Conservation (phyloP, 2,797 vertebrate species). For the Eptatretus atami region DNA sequence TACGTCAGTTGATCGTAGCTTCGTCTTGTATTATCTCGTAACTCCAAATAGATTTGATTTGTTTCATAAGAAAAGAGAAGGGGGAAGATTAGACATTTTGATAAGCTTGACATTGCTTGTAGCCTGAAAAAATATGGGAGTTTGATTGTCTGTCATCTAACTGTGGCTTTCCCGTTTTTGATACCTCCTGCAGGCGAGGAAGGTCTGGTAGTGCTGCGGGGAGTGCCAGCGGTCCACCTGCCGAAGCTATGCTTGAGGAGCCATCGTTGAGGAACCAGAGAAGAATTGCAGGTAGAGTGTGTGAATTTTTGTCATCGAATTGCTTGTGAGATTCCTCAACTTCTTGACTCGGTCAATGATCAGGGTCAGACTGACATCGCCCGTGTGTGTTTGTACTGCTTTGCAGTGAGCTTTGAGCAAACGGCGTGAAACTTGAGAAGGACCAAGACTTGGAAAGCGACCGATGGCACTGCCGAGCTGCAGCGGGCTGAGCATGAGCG, state of each 20-base stretch:
- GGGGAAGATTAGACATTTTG: too few species aligned
- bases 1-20: too few species aligned
- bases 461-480: slow-evolving; percentile 56
- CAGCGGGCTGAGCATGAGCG: slow-evolving; percentile 84
- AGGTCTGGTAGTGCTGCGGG: slow-evolving; percentile 54
- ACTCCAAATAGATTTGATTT: too few species aligned
- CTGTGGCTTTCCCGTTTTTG: neutral
- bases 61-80: neutral
- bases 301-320: neutral
- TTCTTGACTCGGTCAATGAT: too few species aligned
- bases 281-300: slow-evolving; percentile 42
- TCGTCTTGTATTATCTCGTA: too few species aligned
- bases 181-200: slow-evolving; percentile 31
- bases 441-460: slow-evolving; percentile 79
- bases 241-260: too few species aligned
- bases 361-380: too few species aligned
- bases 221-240: slow-evolving; percentile 13
- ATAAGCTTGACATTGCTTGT: too few species aligned
- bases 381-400: neutral
- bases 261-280: slow-evolving; percentile 18
- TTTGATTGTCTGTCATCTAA: neutral
- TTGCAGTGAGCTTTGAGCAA: slow-evolving; percentile 66
- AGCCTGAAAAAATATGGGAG: neutral
- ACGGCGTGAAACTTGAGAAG: slow-evolving; percentile 80
- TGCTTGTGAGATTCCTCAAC: neutral